Conservation (phyloP, 2,797 vertebrate genomes). For the Neopelma chrysocephalum region DNA sequence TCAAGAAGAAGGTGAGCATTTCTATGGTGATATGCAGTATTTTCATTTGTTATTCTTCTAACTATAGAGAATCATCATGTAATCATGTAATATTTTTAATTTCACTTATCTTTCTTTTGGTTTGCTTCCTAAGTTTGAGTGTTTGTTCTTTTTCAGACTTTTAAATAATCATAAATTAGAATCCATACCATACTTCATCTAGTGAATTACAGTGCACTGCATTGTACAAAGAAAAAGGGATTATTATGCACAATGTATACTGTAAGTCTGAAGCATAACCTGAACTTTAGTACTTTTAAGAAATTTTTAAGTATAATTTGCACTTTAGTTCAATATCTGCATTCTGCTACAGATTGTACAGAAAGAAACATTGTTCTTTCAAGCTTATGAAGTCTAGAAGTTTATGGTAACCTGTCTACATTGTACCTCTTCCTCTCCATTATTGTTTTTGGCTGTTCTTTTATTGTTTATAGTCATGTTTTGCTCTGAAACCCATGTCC, state of each 20-base stretch:
- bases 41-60: neutral
- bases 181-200: neutral
- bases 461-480: neutral
- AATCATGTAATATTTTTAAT: neutral
- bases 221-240: neutral
- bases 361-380: neutral
- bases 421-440: neutral
- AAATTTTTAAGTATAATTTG: neutral
- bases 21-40: neutral
- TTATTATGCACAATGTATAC: neutral
- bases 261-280: neutral
- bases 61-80: neutral
- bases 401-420: neutral
- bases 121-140: neutral
- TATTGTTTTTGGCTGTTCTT: neutral
- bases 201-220: neutral
- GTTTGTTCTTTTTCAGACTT: neutral
- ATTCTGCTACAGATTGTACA: neutral
- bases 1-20: neutral
- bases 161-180: neutral
- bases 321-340: neutral
- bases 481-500: neutral
- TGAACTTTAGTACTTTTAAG: neutral
- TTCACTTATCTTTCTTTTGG: neutral
- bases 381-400: neutral